These are phyloP conservation scores for Erebia epiphron DNA, from an alignment of 2,888 invertebrate genomes.

Conservation along the genomic window DNA sequence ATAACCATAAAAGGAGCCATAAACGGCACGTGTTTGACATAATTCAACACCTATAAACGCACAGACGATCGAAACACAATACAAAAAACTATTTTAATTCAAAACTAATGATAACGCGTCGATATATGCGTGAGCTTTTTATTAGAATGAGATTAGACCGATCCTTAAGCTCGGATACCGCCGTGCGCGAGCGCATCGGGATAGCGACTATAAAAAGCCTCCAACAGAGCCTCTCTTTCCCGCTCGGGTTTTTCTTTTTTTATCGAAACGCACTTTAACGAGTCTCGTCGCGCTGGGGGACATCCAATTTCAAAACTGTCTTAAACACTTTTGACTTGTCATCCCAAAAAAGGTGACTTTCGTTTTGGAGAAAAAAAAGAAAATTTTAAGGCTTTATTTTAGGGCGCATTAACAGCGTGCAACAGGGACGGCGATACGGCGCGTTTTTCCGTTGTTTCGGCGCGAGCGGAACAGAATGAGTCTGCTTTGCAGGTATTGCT, in stretches of 20 bases:
- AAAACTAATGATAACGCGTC: constrained; percentile 69
- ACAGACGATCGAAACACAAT: constrained; percentile 50
- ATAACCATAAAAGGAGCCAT: constrained; percentile 73
- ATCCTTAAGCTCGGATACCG: constrained; percentile 78
- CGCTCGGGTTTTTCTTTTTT: constrained; percentile 72
- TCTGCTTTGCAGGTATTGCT: constrained; percentile 57
- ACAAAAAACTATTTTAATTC: constrained; percentile 64
- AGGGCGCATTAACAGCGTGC: constrained; percentile 47
- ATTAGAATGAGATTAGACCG: constrained; percentile 79
- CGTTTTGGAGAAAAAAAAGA: constrained; percentile 55
- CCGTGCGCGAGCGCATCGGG: constrained; percentile 79
- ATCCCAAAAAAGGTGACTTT: constrained; percentile 59
- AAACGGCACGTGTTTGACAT: constrained; percentile 76
- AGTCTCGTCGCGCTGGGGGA: constrained; percentile 64
- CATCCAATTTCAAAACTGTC: constrained; percentile 61
- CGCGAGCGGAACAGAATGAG: constrained; percentile 74
- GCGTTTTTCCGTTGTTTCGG: constrained; percentile 59
- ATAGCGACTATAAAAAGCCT: constrained; percentile 80
- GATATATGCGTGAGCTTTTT: constrained; percentile 80
- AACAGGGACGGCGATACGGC: constrained; percentile 62
- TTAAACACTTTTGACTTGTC: constrained; percentile 61
- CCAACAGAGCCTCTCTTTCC: constrained; percentile 76
- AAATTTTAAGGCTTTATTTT: constrained; percentile 59
- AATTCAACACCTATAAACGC: constrained; percentile 67
- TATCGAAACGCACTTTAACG: constrained; percentile 60